Base-by-base conservation (phyloP, 2,888 invertebrate genomes). In the Pandemis cinnamomeana region DNA sequence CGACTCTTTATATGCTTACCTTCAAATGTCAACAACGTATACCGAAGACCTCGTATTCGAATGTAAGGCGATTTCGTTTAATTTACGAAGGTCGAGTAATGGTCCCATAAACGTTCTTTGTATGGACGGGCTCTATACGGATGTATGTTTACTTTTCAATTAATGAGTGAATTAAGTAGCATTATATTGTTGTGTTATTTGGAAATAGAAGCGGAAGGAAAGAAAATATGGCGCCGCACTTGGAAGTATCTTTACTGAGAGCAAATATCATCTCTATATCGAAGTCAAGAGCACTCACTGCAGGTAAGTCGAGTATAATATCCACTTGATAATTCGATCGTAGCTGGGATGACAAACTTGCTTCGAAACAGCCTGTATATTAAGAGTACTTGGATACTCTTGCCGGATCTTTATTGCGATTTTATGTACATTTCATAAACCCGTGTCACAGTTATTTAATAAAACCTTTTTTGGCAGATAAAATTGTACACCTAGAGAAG, bases 1-100 rank as follows among this genome's bases (percentile, higher is more conserved):
- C 86, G 85, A 87, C 85, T 90, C 86, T 89, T 87, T 88, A 88
- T 88, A 86, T 85, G 87, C 85, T 87, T 90, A 88, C 89, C 87
- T 89, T 85, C 85, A 84, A 87, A 89, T 84, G 87, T 87, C 88
- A 89, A 89, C 86, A 87, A 81, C 82, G 86, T 87, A 85, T 83
- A 82, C 80, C 80, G 80, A 77, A 76, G 81, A 81, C 79, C 80
- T 83, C 82, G 81, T 82, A 79, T 84, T 80, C 78, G 79, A 85
- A 85, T 84, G 84, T 84, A 82, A 79, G 81, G 82, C 80, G 83
- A 83, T 88, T 88, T 86, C 82, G 84, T 87, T 86, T 82, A 86
- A 90, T 89, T 86, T 88, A 86, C 85, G 86, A 87, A 66, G 70
- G 73, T 13, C 67, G 67, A 66, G 74, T 67, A 75, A 67, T 72